A percentile compares a stretch with the other conserved stretches of the same genome.
phyloP scores from a whole-genome alignment of 2,888 invertebrate species.

The Hirtodrosophila duncani region DNA sequence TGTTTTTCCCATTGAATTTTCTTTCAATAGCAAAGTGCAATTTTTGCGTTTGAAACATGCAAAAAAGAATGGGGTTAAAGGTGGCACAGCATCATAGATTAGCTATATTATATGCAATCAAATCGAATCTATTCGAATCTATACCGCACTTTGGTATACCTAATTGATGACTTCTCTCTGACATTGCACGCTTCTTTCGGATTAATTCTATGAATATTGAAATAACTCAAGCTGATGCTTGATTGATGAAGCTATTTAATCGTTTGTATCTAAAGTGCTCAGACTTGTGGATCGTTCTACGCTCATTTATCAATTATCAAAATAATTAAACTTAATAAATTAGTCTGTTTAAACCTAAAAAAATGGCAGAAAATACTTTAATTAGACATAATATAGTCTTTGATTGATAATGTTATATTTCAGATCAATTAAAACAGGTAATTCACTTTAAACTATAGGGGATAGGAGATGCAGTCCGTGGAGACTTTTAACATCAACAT shows the following conservation, averaged over 20 bases:
- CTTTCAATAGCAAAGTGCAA: slow-evolving; percentile 47
- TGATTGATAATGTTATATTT: too few species aligned
- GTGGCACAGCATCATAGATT: slow-evolving; percentile 12
- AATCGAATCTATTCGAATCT: too few species aligned
- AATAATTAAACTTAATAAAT: too few species aligned
- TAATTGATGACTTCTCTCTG: too few species aligned
- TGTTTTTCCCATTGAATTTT: slow-evolving; percentile 36
- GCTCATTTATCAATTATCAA: slow-evolving; percentile 25
- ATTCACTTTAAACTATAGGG: too few species aligned
- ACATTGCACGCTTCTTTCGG: too few species aligned
- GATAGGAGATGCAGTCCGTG: too few species aligned
- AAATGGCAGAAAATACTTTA: slow-evolving; percentile 11
- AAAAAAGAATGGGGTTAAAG: slow-evolving; percentile 11
- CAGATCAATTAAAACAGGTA: too few species aligned
- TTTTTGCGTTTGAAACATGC: slow-evolving; percentile 29
- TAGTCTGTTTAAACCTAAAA: too few species aligned
- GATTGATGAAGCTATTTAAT: slow-evolving; percentile 43
- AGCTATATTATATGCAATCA: background rate
- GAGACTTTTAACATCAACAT: too few species aligned
- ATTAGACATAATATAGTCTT: too few species aligned
- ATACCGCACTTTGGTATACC: too few species aligned
- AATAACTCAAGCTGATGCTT: slow-evolving; percentile 16
- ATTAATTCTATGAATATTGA: background rate
- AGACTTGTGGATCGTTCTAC: slow-evolving; percentile 28
- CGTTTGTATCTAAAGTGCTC: slow-evolving; percentile 25